phyloP scores from a whole-genome alignment of 2,113 vertebrate species.

The Eptesicus fuscus region DNA sequence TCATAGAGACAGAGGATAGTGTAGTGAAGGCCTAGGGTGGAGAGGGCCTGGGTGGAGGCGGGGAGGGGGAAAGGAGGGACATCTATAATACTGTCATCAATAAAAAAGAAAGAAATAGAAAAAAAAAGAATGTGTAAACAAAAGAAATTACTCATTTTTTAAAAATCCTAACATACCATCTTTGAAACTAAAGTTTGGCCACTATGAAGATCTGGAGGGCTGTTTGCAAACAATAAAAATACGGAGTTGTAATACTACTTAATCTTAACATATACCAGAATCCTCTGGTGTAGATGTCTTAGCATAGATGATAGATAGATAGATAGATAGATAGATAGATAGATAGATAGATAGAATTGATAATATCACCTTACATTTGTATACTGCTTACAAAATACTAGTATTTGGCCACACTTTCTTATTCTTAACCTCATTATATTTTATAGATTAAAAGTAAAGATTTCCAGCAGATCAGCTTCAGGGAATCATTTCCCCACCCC shows the following conservation, averaged over 20 bases:
- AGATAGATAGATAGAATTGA: background rate
- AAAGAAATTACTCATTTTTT: slow-evolving; percentile 16
- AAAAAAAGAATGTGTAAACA: slow-evolving; percentile 61
- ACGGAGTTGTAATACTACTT: slow-evolving; percentile 2
- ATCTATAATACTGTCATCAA: background rate
- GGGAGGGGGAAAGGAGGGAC: background rate
- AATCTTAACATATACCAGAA: slow-evolving; percentile 28
- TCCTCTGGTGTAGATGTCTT: slow-evolving; percentile 35
- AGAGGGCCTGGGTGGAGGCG: background rate
- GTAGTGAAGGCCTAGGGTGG: background rate
- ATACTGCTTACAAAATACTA: background rate
- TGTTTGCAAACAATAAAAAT: background rate
- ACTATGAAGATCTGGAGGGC: background rate
- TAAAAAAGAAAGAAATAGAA: slow-evolving; percentile 24
- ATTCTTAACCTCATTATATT: background rate
- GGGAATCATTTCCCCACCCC: background rate
- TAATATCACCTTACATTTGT: background rate
- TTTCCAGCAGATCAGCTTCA: slow-evolving; percentile 1
- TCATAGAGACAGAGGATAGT: background rate
- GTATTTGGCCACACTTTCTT: background rate
- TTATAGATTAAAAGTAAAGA: slow-evolving; percentile 34
- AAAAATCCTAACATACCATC: background rate
- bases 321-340: background rate
- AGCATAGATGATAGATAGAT: background rate
- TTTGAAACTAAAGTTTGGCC: slow-evolving; percentile 48